Percentiles rank a stretch among this genome's conserved stretches.
Evolutionary conservation across 2,113 vertebrate genomes (phyloP).

Genomic region (Progne subis): DNA sequence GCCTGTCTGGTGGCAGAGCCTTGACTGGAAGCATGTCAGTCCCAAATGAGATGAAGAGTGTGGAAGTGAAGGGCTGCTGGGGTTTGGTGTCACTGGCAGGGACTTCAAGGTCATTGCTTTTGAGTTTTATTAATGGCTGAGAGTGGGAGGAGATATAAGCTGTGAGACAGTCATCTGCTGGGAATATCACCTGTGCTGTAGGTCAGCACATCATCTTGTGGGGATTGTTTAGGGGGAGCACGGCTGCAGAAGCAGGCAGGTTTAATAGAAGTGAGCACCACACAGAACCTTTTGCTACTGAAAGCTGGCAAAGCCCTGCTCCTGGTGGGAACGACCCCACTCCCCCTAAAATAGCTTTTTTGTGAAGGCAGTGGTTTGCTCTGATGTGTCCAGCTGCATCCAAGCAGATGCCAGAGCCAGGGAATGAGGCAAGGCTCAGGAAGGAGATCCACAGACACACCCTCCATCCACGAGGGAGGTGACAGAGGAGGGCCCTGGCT

Average conservation of each 20-base stretch:
- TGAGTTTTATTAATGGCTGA: not conserved
- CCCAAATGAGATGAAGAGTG: not conserved
- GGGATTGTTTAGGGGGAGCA: not conserved
- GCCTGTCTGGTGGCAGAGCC: not conserved
- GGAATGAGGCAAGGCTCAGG: not conserved
- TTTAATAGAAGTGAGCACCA: not conserved
- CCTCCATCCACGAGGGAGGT: not conserved
- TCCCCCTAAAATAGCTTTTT: not conserved
- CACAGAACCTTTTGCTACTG: not conserved
- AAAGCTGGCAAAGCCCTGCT: not conserved
- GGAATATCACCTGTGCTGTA: not conserved
- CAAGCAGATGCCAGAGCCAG: not conserved
- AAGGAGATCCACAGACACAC: not conserved
- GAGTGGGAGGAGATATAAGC: not conserved
- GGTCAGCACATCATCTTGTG: not conserved
- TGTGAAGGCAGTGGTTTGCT: not conserved
- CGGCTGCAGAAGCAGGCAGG: not conserved
- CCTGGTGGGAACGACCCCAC: accelerated
- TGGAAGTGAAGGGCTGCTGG: not conserved
- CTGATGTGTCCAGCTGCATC: not conserved
- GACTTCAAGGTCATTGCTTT: not conserved
- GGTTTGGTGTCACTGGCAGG: not conserved
- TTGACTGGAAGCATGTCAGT: not conserved
- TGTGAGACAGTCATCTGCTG: not conserved
- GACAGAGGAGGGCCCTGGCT: not conserved